Evolutionary conservation across 2,888 invertebrate species (phyloP), one percentile per base, ranked within the genome.

Genomic region (Linnaemya vulpina): DNA sequence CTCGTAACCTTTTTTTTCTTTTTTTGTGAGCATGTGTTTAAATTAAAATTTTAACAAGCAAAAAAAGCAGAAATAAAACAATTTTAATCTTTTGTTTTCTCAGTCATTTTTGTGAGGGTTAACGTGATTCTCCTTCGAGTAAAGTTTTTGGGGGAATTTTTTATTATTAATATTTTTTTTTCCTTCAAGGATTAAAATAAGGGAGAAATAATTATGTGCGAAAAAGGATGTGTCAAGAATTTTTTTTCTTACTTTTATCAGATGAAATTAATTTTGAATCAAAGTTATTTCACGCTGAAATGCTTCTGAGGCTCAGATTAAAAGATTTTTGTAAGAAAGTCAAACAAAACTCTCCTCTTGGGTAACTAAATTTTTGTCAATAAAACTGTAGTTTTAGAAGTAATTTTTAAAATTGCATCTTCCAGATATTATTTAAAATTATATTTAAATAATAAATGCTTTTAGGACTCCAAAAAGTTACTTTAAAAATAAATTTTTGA

Each of bases 31-130:
- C 67, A 81, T 84, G 65, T 76, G 65, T 70, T 84, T 40, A 77
- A 82, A 76, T 82, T 76, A 82, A 82, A 83, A 83, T 77, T 74
- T 77, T 71, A 77, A 77, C 71, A 73, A 65, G 63, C 46, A 15
- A 83, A 65, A 78, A 67, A 58, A 22, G n/a, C 30, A 22, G 30
- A 73, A 71, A 46, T n/a, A 73, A 71, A 84, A 60, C 67, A 74
- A 76, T 80, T 84, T 82, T 81, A 85, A 82, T 78, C 85, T 85
- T 78, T 82, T 85, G 74, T 67, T 74, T 74, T 80, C 35, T 67
- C 67, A 80, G 58, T 22, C 46, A 75, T 46, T 82, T 71, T 25
- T 8, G n/a, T 43, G 35, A 13, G 55, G 53, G 55, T 46, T 78
- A 68, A 73, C 67, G 67, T 62, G 71, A 46, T 71, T 71, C 43